These are phyloP conservation scores for Leucozona laternaria DNA, from an alignment of 2,888 invertebrate genomes.

Conservation along the genomic window DNA sequence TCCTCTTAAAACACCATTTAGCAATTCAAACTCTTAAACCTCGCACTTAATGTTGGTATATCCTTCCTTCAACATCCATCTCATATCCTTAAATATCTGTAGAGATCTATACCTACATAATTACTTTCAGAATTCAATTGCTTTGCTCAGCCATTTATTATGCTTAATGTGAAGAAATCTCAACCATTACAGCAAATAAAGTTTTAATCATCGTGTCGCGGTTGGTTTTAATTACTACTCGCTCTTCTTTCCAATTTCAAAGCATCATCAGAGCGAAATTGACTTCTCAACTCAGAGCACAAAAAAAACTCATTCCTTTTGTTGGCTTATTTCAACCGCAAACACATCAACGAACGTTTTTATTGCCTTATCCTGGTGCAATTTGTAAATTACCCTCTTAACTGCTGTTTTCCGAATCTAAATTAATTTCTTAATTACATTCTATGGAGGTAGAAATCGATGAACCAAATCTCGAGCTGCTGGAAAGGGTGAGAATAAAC, in stretches of 20 bases:
- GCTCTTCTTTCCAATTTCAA: neutral
- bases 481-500: conserved; percentile 26
- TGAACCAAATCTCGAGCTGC: conserved; percentile 32
- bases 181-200: conserved; percentile 72
- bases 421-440: conserved; percentile 72
- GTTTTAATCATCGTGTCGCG: conserved; percentile 69
- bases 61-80: neutral
- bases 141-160: conserved; percentile 21
- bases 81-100: neutral
- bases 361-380: conserved; percentile 42
- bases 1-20: neutral
- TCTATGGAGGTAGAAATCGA: conserved; percentile 52
- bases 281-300: conserved; percentile 33
- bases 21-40: neutral
- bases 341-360: neutral
- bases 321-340: conserved; percentile 4
- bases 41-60: neutral
- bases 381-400: conserved; percentile 68
- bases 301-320: conserved; percentile 11
- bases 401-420: conserved; percentile 51
- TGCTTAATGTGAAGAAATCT: conserved; percentile 67
- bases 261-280: conserved; percentile 39
- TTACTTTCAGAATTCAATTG: conserved; percentile 54
- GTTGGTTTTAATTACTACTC: conserved; percentile 71
- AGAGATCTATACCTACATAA: neutral